Conservation (phyloP, 2,797 vertebrate species). For the Trichosurus vulpecula region DNA sequence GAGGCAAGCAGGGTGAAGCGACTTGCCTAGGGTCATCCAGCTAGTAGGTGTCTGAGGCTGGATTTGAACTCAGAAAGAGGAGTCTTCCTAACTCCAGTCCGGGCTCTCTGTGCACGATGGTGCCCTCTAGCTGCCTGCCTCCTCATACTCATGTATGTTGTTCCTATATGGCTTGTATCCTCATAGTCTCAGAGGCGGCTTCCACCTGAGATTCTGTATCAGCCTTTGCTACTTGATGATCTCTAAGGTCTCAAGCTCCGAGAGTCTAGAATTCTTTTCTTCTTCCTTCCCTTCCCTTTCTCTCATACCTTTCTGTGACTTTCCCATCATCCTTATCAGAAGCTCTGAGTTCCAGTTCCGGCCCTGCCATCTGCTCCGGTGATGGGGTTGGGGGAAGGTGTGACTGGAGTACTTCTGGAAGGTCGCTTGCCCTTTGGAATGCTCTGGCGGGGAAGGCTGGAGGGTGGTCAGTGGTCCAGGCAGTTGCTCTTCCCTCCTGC, state of each 20-base stretch:
- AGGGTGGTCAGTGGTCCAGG: background rate
- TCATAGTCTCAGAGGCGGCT: background rate
- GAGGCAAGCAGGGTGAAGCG: background rate
- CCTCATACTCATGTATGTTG: background rate
- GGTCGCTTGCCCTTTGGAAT: background rate
- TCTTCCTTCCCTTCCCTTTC: conserved; percentile 14
- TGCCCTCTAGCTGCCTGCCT: no score
- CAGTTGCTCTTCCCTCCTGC: background rate
- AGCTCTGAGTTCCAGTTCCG: background rate
- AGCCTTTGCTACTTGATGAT: background rate
- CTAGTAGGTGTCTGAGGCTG: background rate
- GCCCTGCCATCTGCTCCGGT: background rate
- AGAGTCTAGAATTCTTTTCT: background rate
- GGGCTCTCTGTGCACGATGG: no score
- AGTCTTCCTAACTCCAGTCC: no score
- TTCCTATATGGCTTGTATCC: background rate
- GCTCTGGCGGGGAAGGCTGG: background rate
- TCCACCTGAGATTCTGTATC: background rate
- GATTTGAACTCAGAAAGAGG: background rate
- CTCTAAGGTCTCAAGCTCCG: background rate
- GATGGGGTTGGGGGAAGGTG: background rate
- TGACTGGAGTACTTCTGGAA: accelerated
- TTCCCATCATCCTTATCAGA: conserved; percentile 35
- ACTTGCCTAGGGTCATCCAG: background rate
- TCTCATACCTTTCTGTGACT: conserved; percentile 13